Evolutionary conservation across 64 coral and sea anemone species (phyloP), one percentile per base, ranked within the genome.

Genomic region (Catalaphyllia jardinei): DNA sequence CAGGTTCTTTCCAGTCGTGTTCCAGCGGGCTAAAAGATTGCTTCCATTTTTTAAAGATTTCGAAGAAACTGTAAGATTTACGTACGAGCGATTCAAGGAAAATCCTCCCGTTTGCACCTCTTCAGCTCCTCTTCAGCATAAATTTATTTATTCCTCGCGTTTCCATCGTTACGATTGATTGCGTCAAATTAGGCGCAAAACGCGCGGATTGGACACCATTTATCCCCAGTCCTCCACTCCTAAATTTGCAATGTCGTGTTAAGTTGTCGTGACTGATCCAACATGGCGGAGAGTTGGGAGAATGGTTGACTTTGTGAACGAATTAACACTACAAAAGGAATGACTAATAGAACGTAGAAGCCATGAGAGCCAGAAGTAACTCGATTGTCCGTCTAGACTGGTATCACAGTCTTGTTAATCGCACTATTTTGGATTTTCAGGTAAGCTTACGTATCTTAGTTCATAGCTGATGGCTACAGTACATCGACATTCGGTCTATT

Each of bases 371-470:
- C n/a, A 87, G 95, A 75, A 96, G 95, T 88, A 96, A 96, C 38
- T 93, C 95, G 2, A 89, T 96, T 63, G 95, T 96, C 75, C 91
- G 95, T 82, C 64, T 96, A 51, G 95, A 93, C 77, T 96, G 95
- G 95, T 96, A 90, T 91, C 95, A 96, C 39, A 88, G 90, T 65
- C 92, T 96, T 31, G 95, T 96, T 30, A 96, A 69, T 19, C 87
- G 95, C 29, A 96, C 95, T 11, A 93, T 96, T 60, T 86, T 96
- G 46, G 95, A 96, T 91, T 96, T 93, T 59, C 95, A 96, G 95
- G 95, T 96, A 73, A 55, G 13, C 52, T 55, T 8, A 55, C 7
- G 4, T 55, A 4, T 55, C n/a, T n/a, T n/a, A n/a, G n/a, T n/a
- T n/a, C n/a, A n/a, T n/a, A n/a, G n/a, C n/a, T n/a, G n/a, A n/a